These are phyloP conservation scores for Periparus ater DNA, from an alignment of 2,797 vertebrate genomes.

Conservation along the genomic window DNA sequence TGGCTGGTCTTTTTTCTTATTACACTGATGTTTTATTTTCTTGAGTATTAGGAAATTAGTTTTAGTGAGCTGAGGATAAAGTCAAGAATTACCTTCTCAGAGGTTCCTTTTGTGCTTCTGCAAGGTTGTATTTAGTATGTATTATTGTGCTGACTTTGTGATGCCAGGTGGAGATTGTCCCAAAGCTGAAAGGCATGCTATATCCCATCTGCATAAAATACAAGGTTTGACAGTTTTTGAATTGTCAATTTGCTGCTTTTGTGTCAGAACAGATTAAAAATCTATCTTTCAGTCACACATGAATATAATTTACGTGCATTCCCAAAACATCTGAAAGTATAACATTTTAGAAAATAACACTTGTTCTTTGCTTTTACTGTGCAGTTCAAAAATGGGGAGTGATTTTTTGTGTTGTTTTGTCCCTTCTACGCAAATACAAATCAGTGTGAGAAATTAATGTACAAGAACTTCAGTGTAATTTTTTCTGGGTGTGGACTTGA, in stretches of 20 bases:
- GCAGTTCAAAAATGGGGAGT: neutral
- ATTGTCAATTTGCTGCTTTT: neutral
- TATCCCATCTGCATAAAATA: neutral
- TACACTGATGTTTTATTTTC: neutral
- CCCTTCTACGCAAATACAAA: neutral
- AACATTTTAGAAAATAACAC: neutral
- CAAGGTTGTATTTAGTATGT: neutral
- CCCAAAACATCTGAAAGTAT: neutral
- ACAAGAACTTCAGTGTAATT: constrained; percentile 10
- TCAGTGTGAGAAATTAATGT: neutral
- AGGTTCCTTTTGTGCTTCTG: neutral
- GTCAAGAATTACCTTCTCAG: neutral
- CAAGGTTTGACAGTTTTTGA: neutral
- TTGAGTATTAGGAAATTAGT: neutral
- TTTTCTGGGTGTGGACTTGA: constrained; percentile 39
- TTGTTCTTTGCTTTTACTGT: neutral
- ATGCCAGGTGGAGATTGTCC: neutral
- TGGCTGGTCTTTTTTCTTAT: neutral
- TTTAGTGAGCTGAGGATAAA: neutral
- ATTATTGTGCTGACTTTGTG: neutral
- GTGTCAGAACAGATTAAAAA: neutral
- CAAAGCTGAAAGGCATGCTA: neutral
- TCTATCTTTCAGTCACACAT: neutral
- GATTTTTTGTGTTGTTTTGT: neutral
- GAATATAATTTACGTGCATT: rapidly evolving